Evolutionary conservation across 2,797 vertebrate genomes (phyloP).

Genomic region (Enteromius anoplus): DNA sequence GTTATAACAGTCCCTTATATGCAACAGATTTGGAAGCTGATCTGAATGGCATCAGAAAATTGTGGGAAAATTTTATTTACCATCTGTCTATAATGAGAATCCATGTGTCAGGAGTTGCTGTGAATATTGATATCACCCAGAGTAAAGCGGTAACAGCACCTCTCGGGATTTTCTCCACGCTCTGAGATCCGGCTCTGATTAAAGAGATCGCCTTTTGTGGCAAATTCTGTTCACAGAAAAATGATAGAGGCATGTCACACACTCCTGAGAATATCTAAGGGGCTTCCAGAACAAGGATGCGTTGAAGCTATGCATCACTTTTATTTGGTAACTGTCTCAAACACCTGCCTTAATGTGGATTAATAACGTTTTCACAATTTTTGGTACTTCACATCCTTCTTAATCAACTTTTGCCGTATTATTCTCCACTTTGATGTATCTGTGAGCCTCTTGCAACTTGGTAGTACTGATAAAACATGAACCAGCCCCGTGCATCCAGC

Average conservation of each 20-base stretch:
- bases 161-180: slow-evolving; percentile 41
- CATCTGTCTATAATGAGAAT: slow-evolving; percentile 39
- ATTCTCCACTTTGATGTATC: background rate
- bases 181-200: slow-evolving; percentile 39
- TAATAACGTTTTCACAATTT: background rate
- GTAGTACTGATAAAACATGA: slow-evolving; percentile 10
- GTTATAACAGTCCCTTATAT: background rate
- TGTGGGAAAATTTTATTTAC: background rate
- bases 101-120: slow-evolving; percentile 29
- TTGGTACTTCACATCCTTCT: background rate
- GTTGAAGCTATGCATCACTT: background rate
- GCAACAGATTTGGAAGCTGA: background rate
- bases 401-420: background rate
- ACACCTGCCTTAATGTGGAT: background rate
- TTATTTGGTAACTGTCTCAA: background rate
- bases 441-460: background rate
- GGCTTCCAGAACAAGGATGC: background rate
- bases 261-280: background rate
- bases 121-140: slow-evolving; percentile 34
- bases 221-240: slow-evolving; percentile 29
- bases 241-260: background rate
- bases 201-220: slow-evolving; percentile 36
- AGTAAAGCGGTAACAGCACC: slow-evolving; percentile 34
- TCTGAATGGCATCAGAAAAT: slow-evolving; percentile 12
- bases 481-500: slow-evolving; percentile 1